A percentile compares a stretch with the other conserved stretches of the same genome.
Conservation (phyloP, 2,113 vertebrate genomes). For the Eleginops maclovinus region DNA sequence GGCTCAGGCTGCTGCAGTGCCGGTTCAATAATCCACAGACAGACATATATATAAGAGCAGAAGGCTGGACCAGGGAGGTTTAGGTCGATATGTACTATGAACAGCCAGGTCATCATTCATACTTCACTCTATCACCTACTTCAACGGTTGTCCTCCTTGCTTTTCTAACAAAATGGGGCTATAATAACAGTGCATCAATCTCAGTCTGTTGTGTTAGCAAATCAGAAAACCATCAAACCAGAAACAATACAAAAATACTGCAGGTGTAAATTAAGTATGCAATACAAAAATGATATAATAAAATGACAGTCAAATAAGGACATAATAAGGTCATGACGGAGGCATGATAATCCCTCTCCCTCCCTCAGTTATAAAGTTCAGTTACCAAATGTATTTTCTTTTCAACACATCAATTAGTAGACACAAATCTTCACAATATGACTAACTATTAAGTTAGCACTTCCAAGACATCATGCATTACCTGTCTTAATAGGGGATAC, state of each 20-base stretch:
- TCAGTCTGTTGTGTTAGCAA: background rate
- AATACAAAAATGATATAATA: background rate
- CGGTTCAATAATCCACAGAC: constrained; percentile 77
- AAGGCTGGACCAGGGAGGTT: constrained; percentile 47
- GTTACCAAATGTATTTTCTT: background rate
- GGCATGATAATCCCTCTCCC: background rate
- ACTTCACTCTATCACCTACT: constrained; percentile 34
- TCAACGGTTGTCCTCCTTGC: background rate
- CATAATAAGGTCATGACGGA: background rate
- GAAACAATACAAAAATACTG: background rate
- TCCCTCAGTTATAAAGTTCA: background rate
- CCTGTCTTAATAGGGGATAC: background rate
- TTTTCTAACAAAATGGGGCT: background rate
- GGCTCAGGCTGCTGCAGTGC: constrained; percentile 46
- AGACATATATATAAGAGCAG: constrained; percentile 70
- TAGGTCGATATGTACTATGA: constrained; percentile 43
- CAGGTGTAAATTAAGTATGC: background rate
- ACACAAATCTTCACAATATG: background rate
- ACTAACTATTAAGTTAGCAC: background rate
- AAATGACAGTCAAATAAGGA: background rate
- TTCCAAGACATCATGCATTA: background rate
- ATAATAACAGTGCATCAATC: background rate
- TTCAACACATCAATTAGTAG: background rate
- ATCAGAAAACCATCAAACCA: background rate
- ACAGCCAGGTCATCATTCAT: constrained; percentile 45